phyloP scores from a whole-genome alignment of 2,888 invertebrate genomes.

The Aleiodes leptofemur region DNA sequence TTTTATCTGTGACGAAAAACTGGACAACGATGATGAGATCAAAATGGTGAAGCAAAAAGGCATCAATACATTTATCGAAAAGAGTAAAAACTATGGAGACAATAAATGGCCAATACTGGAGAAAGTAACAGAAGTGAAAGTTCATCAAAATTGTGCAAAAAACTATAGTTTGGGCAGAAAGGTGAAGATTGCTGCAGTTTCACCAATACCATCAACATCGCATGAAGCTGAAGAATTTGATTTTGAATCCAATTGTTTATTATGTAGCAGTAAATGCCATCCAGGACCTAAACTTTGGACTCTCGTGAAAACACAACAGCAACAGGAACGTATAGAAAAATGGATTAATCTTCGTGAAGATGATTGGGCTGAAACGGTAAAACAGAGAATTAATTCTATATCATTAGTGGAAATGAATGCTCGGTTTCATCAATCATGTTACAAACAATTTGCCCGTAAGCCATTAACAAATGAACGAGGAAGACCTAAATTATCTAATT shows the following conservation, averaged over 20 bases:
- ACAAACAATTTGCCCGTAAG: neutral
- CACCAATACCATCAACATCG: no score
- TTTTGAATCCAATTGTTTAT: no score
- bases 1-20: neutral
- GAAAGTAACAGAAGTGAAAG: neutral
- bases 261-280: no score
- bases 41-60: neutral
- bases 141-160: neutral
- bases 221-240: no score
- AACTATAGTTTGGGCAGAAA: no score
- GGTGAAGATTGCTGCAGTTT: no score
- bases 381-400: neutral
- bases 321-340: neutral
- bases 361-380: neutral
- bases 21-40: neutral
- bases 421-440: neutral
- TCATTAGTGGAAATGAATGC: neutral
- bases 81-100: neutral
- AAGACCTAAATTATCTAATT: neutral
- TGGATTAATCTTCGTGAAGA: constrained; percentile 5
- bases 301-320: neutral
- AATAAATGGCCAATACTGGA: neutral
- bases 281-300: neutral
- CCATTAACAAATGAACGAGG: neutral
- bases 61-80: neutral